Evolutionary conservation across 2,113 vertebrate genomes (phyloP).

Genomic region (Carlito syrichta): DNA sequence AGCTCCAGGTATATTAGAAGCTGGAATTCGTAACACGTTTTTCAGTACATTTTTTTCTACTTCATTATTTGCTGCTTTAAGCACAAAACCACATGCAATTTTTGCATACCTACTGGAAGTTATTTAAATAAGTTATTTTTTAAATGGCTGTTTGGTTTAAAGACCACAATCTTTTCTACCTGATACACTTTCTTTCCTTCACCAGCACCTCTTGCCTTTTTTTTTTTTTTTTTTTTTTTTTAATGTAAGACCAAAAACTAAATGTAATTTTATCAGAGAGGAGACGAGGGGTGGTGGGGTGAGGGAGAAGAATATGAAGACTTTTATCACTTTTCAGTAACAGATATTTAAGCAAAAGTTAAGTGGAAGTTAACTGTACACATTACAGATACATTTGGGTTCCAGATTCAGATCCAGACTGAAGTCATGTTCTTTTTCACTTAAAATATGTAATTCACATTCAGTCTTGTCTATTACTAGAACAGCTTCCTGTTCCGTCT

Average conservation of each 20-base stretch:
- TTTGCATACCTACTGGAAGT: background rate
- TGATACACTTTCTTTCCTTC: background rate
- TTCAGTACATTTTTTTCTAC: background rate
- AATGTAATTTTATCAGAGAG: background rate
- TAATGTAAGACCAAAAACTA: background rate
- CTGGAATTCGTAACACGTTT: background rate
- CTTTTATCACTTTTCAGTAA: background rate
- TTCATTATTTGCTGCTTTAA: background rate
- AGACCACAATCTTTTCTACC: background rate
- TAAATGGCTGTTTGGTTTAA: background rate
- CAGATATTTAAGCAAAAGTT: background rate
- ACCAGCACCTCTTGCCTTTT: background rate
- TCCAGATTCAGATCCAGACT: background rate
- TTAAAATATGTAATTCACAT: background rate
- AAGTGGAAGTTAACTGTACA: background rate
- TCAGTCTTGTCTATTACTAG: background rate
- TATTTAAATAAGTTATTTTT: background rate
- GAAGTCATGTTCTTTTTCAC: background rate
- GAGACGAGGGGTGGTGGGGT: background rate
- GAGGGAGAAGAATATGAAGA: background rate
- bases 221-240: no score
- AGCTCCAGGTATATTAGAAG: background rate
- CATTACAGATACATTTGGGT: background rate
- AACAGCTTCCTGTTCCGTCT: background rate
- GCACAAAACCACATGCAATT: background rate